Evolutionary conservation across 2,797 vertebrate genomes (phyloP), one percentile per base, ranked within the genome.

Genomic region (Pseudochromis fuscus): DNA sequence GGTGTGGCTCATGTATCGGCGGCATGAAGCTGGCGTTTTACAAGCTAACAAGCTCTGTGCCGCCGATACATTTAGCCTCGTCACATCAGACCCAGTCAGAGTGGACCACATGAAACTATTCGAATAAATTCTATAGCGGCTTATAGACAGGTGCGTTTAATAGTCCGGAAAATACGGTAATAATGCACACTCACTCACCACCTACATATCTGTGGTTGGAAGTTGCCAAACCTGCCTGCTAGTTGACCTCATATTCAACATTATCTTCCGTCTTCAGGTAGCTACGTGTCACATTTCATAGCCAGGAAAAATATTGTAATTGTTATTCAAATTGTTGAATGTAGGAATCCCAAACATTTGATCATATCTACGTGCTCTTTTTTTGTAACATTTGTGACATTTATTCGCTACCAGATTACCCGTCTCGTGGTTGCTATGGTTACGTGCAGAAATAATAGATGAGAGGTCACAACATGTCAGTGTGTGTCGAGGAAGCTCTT

Each of bases 401-500:
- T n/a, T n/a, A n/a, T n/a, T n/a, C n/a, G n/a, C n/a, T n/a, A n/a
- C n/a, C n/a, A n/a, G n/a, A n/a, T 24, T 27, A 7, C 3, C 33
- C 44, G 18, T 8, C 30, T 30, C 30, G 4, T 52, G 31, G 66
- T 84, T 76, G 27, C 67, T 40, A 77, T 64, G 33, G 71, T 55
- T 57, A 77, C 74, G 0, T n/a, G 12, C 28, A 31, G 37, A 21
- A 37, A 48, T 52, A 56, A 13, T 24, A 25, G 8, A 40, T 40
- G 30, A 45, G 38, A 55, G 55, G 64, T 81, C 64, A 72, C 40
- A 66, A 58, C 63, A 46, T 58, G 63, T 52, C 71, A 16, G 60
- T n/a, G 31, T 46, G 24, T 45, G 44, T 52, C 28, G 37, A 56
- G 16, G 4, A 45, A 40, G 35, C 31, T 50, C n/a, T 13, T 40